Evolutionary conservation across 2,888 invertebrate species (phyloP).

Genomic region (Allacma fusca): DNA sequence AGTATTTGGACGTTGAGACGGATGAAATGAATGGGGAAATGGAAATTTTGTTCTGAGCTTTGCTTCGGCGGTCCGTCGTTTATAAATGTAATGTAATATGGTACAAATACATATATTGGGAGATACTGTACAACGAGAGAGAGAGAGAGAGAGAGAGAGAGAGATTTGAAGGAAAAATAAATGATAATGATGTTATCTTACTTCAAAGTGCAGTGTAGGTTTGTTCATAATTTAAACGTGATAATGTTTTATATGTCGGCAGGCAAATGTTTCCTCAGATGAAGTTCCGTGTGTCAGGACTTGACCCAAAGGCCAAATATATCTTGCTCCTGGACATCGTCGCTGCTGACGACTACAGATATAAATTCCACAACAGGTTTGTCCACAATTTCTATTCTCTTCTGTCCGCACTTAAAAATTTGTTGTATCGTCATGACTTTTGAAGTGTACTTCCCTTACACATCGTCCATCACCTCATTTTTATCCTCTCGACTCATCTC

Average conservation of each 20-base stretch:
- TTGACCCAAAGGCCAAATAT: conserved; percentile 99
- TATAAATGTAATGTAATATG: neutral
- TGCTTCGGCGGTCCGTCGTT: neutral
- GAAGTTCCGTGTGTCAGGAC: conserved; percentile 97
- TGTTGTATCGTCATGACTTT: neutral
- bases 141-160: neutral
- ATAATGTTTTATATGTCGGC: conserved; percentile 62
- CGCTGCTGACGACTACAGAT: conserved; percentile 97
- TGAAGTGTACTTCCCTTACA: conserved; percentile 17
- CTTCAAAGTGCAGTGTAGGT: conserved; percentile 27
- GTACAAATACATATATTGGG: neutral
- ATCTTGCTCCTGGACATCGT: conserved; percentile 98
- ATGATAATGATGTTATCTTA: conserved; percentile 29
- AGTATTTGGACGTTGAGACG: neutral
- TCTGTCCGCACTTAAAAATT: conserved; percentile 17
- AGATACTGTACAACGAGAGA: neutral
- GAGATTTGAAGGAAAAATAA: neutral
- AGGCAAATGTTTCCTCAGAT: conserved; percentile 99
- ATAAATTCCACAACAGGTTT: conserved; percentile 96
- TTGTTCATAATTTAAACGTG: conserved; percentile 26
- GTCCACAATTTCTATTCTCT: conserved; percentile 25
- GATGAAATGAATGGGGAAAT: neutral
- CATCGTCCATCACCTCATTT: conserved; percentile 25
- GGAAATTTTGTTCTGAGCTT: neutral
- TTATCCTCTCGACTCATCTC: conserved; percentile 13